A percentile compares a stretch with the other conserved stretches of the same genome.
These are phyloP conservation scores for Temnothorax longispinosus DNA, from an alignment of 1,140 invertebrate species.

Conservation along the genomic window DNA sequence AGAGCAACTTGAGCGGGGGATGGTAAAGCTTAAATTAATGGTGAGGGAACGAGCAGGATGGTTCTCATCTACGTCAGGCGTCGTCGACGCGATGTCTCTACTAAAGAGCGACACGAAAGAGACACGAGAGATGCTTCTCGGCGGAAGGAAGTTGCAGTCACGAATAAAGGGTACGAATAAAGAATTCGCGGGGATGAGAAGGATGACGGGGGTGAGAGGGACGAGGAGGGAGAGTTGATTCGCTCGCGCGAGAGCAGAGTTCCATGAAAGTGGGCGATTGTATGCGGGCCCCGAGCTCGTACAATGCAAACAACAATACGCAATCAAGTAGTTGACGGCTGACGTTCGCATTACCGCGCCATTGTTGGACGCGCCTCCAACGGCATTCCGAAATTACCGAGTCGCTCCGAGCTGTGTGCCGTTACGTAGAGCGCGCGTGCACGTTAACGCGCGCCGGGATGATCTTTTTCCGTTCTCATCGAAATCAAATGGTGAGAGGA, in stretches of 20 bases:
- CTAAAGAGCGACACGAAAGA: not conserved
- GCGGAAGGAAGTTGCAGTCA: not conserved
- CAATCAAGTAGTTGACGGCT: constrained; percentile 81
- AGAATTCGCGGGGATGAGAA: constrained; percentile 12
- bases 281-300: constrained; percentile 48
- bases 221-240: constrained; percentile 10
- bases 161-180: not conserved
- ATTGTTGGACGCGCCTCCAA: constrained; percentile 74
- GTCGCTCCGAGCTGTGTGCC: constrained; percentile 20
- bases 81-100: constrained; percentile 33
- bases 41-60: constrained; percentile 4
- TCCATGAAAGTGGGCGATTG: constrained; percentile 65
- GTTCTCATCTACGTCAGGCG: constrained; percentile 17
- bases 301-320: constrained; percentile 81
- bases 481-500: not conserved
- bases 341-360: constrained; percentile 77
- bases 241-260: constrained; percentile 30
- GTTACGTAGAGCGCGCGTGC: constrained; percentile 1
- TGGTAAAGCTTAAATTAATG: constrained; percentile 30
- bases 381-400: constrained; percentile 75
- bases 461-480: constrained; percentile 14
- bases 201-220: not conserved
- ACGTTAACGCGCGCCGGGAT: not conserved
- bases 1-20: too few species aligned
- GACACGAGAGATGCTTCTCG: not conserved